These are phyloP conservation scores for Bombyx mandarina DNA, from an alignment of 1,140 invertebrate species.

Conservation along the genomic window DNA sequence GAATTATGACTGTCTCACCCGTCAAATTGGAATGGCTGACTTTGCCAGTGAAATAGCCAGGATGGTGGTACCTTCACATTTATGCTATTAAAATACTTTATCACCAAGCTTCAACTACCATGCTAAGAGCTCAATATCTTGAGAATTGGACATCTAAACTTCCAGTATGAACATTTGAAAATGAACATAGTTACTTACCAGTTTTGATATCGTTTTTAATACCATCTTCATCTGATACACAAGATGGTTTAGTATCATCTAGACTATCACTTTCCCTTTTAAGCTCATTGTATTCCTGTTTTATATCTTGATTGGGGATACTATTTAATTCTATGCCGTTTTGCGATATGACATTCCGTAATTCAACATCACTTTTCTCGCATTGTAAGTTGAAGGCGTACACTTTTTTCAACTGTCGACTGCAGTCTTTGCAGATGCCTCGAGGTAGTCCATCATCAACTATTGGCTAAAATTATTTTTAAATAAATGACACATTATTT, in stretches of 20 bases:
- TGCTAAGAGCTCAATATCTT: too few species aligned
- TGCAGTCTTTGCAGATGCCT: conserved; percentile 53
- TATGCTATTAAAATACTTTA: too few species aligned
- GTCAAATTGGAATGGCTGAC: too few species aligned
- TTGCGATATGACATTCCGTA: conserved; percentile 25
- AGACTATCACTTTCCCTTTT: conserved; percentile 7
- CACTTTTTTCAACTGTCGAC: conserved; percentile 39
- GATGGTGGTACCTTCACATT: too few species aligned
- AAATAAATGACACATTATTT: too few species aligned
- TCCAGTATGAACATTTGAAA: too few species aligned
- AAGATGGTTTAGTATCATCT: conserved; percentile 4
- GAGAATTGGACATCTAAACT: too few species aligned
- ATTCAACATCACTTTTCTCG: conserved; percentile 37
- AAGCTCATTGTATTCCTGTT: conserved; percentile 10
- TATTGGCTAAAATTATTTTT: conserved; percentile 4
- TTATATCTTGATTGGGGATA: background rate
- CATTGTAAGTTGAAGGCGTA: conserved; percentile 48
- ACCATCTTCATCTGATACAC: conserved; percentile 11
- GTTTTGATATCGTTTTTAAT: conserved; percentile 27
- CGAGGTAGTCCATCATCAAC: conserved; percentile 46
- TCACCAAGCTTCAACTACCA: too few species aligned
- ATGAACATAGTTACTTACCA: conserved; percentile 13
- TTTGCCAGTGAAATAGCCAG: too few species aligned
- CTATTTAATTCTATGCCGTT: conserved; percentile 1
- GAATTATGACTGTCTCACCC: too few species aligned